These are phyloP conservation scores for Drosophila nigromelanica DNA, from an alignment of 1,140 invertebrate species.

Conservation along the genomic window DNA sequence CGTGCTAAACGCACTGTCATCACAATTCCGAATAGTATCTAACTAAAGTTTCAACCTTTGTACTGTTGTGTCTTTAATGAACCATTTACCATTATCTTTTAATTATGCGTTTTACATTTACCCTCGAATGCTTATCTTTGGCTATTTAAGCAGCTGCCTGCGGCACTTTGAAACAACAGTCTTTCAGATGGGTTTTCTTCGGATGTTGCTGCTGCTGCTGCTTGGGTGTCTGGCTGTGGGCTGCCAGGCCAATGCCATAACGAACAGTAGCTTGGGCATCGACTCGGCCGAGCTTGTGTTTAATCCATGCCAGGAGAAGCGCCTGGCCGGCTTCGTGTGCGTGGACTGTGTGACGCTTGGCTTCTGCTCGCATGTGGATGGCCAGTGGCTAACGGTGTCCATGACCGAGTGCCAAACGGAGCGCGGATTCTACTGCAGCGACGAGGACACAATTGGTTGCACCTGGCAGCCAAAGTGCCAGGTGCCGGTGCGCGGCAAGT, in stretches of 20 bases:
- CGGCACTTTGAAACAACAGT: constrained; percentile 20
- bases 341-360: constrained; percentile 64
- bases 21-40: constrained; percentile 1
- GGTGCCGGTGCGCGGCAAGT: constrained; percentile 62
- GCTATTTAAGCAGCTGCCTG: constrained; percentile 52
- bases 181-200: constrained; percentile 34
- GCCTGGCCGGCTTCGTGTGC: constrained; percentile 62
- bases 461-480: constrained; percentile 56
- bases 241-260: not conserved
- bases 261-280: constrained; percentile 17
- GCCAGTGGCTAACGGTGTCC: constrained; percentile 58
- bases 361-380: constrained; percentile 51
- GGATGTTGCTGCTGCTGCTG: constrained; percentile 10
- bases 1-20: constrained; percentile 28
- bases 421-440: constrained; percentile 69
- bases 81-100: constrained; percentile 51
- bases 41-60: constrained; percentile 15
- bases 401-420: constrained; percentile 56
- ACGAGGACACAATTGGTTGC: constrained; percentile 65
- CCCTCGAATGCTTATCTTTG: not conserved
- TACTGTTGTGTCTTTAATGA: constrained; percentile 3
- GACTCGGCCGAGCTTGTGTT: constrained; percentile 28
- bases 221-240: not conserved
- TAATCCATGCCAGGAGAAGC: constrained; percentile 67
- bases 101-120: constrained; percentile 49